Evolutionary conservation across 23 tunicate species (phyloP).

Genomic region (Ascidia mentula): DNA sequence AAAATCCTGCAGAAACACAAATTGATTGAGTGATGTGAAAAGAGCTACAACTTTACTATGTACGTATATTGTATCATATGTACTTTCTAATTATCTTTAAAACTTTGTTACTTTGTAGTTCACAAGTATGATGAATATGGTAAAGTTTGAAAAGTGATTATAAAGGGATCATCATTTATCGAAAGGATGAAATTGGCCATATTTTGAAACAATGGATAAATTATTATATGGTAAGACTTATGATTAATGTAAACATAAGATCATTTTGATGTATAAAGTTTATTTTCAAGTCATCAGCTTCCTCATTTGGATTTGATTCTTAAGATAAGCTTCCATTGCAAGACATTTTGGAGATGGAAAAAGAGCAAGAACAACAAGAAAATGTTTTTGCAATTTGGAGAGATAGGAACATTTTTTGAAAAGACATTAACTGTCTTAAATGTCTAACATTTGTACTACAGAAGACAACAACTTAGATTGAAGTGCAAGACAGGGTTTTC

Average conservation of each 20-base stretch:
- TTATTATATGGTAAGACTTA: background rate
- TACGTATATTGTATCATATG: background rate
- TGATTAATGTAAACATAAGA: too few relatives aligned
- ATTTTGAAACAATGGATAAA: slow-evolving; percentile 9
- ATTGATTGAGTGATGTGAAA: background rate
- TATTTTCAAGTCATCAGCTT: background rate
- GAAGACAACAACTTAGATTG: background rate
- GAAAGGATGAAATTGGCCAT: slow-evolving; percentile 8
- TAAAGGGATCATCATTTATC: background rate
- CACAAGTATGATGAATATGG: slow-evolving; percentile 1
- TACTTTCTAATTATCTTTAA: too few relatives aligned
- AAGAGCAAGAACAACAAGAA: background rate
- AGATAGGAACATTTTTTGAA: background rate
- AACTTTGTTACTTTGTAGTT: background rate
- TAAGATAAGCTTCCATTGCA: background rate
- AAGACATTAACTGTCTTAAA: background rate
- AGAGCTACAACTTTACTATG: background rate
- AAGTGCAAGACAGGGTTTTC: background rate
- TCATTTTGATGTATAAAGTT: background rate
- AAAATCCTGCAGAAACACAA: background rate
- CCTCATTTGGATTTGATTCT: slow-evolving; percentile 6
- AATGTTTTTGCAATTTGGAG: background rate
- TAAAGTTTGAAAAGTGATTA: background rate
- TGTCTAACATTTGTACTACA: background rate
- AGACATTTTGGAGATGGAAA: background rate